These are phyloP conservation scores for Pelobates fuscus DNA, from an alignment of 2,113 vertebrate genomes.

Conservation along the genomic window DNA sequence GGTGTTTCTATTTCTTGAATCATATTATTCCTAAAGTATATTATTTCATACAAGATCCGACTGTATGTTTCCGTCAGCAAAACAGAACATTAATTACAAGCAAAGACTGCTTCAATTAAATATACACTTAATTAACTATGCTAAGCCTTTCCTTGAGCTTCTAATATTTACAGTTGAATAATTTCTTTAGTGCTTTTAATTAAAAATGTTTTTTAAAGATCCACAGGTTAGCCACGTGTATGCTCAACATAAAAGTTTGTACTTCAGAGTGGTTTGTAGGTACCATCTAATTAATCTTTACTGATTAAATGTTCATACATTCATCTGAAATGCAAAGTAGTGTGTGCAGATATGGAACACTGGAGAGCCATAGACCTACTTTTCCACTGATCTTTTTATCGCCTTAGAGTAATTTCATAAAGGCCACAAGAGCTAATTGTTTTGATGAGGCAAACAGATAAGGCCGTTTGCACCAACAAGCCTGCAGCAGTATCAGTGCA, in stretches of 20 bases:
- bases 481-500: background rate
- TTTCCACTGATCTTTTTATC: conserved; percentile 62
- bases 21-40: conserved; percentile 31
- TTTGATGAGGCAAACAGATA: conserved; percentile 59
- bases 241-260: conserved; percentile 71
- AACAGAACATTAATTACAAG: conserved; percentile 76
- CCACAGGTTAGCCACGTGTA: conserved; percentile 66
- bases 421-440: conserved; percentile 63
- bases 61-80: conserved; percentile 69
- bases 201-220: conserved; percentile 73
- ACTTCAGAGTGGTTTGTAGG: conserved; percentile 65
- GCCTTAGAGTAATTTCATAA: conserved; percentile 62
- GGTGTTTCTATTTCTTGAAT: too few species aligned
- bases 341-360: conserved; percentile 66
- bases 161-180: conserved; percentile 72
- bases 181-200: conserved; percentile 77
- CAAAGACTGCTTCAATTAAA: conserved; percentile 75
- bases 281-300: conserved; percentile 75
- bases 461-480: conserved; percentile 5
- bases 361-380: conserved; percentile 61
- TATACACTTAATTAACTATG: conserved; percentile 78
- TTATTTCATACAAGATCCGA: conserved; percentile 66
- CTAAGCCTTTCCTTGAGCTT: conserved; percentile 72
- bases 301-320: conserved; percentile 75
- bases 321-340: conserved; percentile 66